These are phyloP conservation scores for Todus mexicanus DNA, from an alignment of 2,797 vertebrate species.

Conservation along the genomic window DNA sequence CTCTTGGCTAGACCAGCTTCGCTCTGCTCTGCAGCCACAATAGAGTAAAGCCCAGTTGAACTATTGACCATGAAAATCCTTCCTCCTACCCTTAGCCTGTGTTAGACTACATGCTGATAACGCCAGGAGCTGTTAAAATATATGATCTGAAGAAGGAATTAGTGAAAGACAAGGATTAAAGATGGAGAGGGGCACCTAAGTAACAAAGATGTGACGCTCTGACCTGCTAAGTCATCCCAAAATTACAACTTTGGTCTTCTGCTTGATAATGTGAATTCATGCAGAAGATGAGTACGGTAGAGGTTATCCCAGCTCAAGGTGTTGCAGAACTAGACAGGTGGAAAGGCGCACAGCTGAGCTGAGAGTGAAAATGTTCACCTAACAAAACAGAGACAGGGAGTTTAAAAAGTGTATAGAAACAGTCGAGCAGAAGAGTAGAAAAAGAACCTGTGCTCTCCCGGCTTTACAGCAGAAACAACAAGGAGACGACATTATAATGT, in stretches of 20 bases:
- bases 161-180: background rate
- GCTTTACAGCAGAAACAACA: background rate
- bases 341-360: background rate
- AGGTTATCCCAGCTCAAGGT: background rate
- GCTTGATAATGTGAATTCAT: background rate
- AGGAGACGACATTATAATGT: background rate
- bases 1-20: background rate
- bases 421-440: background rate
- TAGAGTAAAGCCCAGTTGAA: background rate
- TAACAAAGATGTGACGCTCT: background rate
- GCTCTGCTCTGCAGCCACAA: background rate
- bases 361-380: background rate
- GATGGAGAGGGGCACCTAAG: too few species aligned
- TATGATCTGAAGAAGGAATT: background rate
- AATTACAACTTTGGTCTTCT: background rate
- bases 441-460: background rate
- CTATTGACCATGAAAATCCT: background rate
- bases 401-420: background rate
- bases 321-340: background rate
- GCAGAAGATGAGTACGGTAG: fast-evolving
- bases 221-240: background rate
- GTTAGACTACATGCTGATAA: background rate
- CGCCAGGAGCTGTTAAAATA: too few species aligned
- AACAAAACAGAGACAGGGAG: background rate
- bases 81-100: background rate